Evolutionary conservation across 2,797 vertebrate genomes (phyloP).

Genomic region (Myoxocephalus aenaeus): DNA sequence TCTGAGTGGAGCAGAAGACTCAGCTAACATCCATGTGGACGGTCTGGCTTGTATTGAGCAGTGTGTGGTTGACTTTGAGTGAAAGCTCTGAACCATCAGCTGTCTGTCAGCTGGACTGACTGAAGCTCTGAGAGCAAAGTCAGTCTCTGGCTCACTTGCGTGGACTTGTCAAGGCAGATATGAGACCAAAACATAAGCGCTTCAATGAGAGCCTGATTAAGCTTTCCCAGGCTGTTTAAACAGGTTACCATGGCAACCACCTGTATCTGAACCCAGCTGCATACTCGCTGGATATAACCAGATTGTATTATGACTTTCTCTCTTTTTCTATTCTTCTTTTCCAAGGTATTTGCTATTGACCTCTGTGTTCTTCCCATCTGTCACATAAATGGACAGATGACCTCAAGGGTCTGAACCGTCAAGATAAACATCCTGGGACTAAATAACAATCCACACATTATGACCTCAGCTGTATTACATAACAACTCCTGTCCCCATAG

Average conservation of each 20-base stretch:
- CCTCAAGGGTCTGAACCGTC: background rate
- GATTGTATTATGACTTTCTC: slow-evolving; percentile 22
- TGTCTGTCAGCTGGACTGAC: slow-evolving; percentile 24
- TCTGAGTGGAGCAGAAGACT: background rate
- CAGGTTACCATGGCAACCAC: slow-evolving; percentile 35
- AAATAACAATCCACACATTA: background rate
- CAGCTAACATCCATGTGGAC: slow-evolving; percentile 29
- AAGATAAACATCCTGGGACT: slow-evolving; percentile 21
- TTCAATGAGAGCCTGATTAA: slow-evolving; percentile 17
- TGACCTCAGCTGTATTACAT: background rate
- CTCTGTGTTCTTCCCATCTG: slow-evolving; percentile 10
- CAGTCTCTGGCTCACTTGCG: background rate
- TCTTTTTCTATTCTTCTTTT: background rate
- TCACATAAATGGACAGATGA: slow-evolving; percentile 26
- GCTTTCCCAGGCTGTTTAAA: slow-evolving; percentile 41
- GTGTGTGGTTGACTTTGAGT: slow-evolving; percentile 20
- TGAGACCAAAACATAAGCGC: slow-evolving; percentile 32
- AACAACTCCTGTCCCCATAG: background rate
- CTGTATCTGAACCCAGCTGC: slow-evolving; percentile 25
- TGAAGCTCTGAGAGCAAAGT: slow-evolving; percentile 4
- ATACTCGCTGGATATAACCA: slow-evolving; percentile 11
- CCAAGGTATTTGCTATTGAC: background rate
- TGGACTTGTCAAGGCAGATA: slow-evolving; percentile 42
- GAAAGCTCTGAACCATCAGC: slow-evolving; percentile 27
- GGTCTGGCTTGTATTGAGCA: slow-evolving; percentile 9